phyloP scores from a whole-genome alignment of 1,140 invertebrate genomes.

The Microplitis mediator region DNA sequence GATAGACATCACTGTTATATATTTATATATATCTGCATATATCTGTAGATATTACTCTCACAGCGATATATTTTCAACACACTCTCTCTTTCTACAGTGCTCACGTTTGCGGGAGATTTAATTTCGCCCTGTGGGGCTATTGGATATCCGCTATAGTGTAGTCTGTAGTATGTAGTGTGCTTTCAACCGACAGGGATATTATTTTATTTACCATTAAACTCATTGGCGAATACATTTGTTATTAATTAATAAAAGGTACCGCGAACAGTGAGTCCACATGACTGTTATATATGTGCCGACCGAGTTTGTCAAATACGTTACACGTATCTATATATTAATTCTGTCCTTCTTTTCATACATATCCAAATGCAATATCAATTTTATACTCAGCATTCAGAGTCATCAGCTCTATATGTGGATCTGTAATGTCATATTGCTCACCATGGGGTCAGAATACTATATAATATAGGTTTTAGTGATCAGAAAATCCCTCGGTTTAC shows the following conservation, averaged over 20 bases:
- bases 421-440: no score
- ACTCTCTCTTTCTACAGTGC: background rate
- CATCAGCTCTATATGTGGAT: no score
- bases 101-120: constrained; percentile 23
- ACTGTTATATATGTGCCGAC: background rate
- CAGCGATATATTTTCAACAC: background rate
- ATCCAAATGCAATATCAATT: no score
- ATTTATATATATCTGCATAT: no score
- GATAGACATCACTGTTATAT: constrained; percentile 3
- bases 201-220: constrained; percentile 54
- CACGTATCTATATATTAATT: background rate
- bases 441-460: no score
- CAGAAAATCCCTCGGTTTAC: no score
- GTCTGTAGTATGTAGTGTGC: background rate
- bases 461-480: no score
- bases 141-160: background rate
- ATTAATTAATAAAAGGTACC: constrained; percentile 52
- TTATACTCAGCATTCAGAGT: no score
- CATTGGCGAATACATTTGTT: constrained; percentile 51
- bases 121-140: constrained; percentile 7
- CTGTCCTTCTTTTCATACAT: no score
- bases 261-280: background rate
- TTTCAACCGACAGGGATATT: constrained; percentile 47
- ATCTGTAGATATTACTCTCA: background rate
- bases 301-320: background rate